phyloP scores from a whole-genome alignment of 53 echinoderm and acorn worm genomes.

The Patiria pectinifera region DNA sequence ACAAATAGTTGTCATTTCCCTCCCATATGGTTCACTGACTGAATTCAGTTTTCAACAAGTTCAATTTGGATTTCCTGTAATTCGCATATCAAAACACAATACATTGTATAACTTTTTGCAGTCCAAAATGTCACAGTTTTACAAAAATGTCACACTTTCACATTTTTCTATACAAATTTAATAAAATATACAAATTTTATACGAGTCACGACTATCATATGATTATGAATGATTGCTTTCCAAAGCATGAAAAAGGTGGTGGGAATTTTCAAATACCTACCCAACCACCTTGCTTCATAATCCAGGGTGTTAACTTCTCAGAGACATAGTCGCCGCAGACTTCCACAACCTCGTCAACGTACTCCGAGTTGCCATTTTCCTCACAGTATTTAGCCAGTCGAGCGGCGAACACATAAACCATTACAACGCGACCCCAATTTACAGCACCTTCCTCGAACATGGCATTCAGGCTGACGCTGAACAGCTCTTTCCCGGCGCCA shows the following conservation, averaged over 20 bases:
- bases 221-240: not conserved
- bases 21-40: too few species aligned
- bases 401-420: conserved; percentile 98
- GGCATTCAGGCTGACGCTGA: conserved; percentile 88
- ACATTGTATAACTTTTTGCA: too few species aligned
- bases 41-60: too few species aligned
- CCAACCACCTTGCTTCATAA: conserved; percentile 97
- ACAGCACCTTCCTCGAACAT: conserved; percentile 99
- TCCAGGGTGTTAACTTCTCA: conserved; percentile 80
- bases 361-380: conserved; percentile 77
- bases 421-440: conserved; percentile 96
- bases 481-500: conserved; percentile 83
- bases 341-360: conserved; percentile 79
- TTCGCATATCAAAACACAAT: too few species aligned
- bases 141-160: too few species aligned
- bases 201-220: too few species aligned
- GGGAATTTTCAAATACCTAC: conserved; percentile 56
- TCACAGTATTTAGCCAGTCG: conserved; percentile 94
- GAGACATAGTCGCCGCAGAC: conserved; percentile 91
- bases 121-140: too few species aligned
- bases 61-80: too few species aligned
- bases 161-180: too few species aligned
- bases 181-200: too few species aligned
- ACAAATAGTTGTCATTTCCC: too few species aligned
- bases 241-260: not conserved